Percentiles rank a stretch among this genome's conserved stretches.
These are phyloP conservation scores for Aphelocoma californica DNA, from an alignment of 2,797 vertebrate species.

Conservation along the genomic window DNA sequence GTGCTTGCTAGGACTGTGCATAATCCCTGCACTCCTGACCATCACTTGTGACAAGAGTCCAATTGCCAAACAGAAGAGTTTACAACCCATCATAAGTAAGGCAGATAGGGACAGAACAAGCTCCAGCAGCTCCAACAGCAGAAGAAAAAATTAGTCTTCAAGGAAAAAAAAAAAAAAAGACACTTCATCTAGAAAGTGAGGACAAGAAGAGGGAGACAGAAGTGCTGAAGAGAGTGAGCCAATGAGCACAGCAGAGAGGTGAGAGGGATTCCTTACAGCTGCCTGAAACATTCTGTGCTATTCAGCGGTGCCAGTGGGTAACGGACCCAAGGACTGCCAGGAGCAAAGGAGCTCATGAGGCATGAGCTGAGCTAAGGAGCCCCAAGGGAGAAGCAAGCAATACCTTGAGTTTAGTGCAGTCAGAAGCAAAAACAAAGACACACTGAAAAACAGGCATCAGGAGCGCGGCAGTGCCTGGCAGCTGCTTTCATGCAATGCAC, in stretches of 20 bases:
- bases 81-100: background rate
- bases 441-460: fast-evolving
- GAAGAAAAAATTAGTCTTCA: background rate
- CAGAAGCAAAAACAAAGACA: background rate
- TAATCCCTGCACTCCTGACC: fast-evolving
- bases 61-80: background rate
- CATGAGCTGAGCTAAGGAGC: background rate
- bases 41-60: background rate
- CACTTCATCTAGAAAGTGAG: background rate
- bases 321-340: background rate
- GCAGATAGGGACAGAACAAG: background rate
- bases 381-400: background rate
- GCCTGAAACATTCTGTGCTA: background rate
- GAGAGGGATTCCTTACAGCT: background rate
- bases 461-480: background rate
- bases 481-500: background rate
- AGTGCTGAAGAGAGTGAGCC: background rate
- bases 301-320: background rate
- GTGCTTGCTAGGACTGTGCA: background rate
- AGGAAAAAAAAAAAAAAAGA: background rate
- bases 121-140: background rate
- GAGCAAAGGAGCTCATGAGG: background rate
- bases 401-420: background rate
- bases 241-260: background rate
- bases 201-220: background rate